Conservation (phyloP, 2,113 vertebrate species). For the Sturnira hondurensis region DNA sequence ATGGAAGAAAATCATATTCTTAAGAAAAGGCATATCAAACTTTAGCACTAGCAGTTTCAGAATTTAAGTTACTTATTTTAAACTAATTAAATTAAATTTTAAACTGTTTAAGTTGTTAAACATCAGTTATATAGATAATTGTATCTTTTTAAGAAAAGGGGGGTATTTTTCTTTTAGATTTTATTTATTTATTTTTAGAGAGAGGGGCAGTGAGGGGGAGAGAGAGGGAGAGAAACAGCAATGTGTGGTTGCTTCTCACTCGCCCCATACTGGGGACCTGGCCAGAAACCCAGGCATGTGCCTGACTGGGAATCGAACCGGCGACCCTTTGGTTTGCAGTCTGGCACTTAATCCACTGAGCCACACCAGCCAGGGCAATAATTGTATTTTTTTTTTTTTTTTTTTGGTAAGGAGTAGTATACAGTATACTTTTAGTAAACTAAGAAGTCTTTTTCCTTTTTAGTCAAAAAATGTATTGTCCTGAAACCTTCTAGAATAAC, state of each 20-base stretch:
- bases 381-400: neutral
- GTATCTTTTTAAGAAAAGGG: neutral
- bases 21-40: constrained; percentile 61
- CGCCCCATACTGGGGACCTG: too few species aligned
- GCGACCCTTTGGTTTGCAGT: too few species aligned
- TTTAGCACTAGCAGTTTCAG: neutral
- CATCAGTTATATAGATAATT: neutral
- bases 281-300: too few species aligned
- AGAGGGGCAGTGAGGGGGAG: too few species aligned
- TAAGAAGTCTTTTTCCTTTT: neutral
- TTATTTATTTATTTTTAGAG: too few species aligned
- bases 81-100: neutral
- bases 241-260: too few species aligned
- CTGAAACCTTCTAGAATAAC: neutral
- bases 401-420: neutral
- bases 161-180: too few species aligned
- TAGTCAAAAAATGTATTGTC: neutral
- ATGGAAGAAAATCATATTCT: constrained; percentile 83
- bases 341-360: too few species aligned
- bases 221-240: too few species aligned
- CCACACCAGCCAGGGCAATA: too few species aligned
- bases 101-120: constrained; percentile 48
- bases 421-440: neutral
- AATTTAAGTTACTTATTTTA: constrained; percentile 14
- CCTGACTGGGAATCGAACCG: too few species aligned